Evolutionary conservation across 1,140 invertebrate species (phyloP).

Genomic region (Limonius californicus): DNA sequence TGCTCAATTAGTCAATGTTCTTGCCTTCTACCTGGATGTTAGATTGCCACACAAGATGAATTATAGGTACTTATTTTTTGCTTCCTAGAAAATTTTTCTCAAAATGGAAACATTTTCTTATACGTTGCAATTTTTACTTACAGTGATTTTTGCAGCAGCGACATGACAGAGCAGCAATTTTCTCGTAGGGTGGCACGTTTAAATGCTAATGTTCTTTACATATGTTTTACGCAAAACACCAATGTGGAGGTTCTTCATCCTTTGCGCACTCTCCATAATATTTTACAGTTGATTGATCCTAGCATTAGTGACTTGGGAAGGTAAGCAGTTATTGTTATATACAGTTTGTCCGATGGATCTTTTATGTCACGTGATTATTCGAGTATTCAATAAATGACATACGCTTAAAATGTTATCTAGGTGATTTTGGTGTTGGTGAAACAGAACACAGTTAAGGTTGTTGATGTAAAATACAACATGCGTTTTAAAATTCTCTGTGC

Average conservation of each 20-base stretch:
- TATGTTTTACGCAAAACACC: slow-evolving; percentile 77
- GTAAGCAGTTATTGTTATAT: slow-evolving; percentile 48
- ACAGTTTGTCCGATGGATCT: too few relatives aligned
- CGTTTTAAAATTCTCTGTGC: too few relatives aligned
- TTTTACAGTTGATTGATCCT: slow-evolving; percentile 65
- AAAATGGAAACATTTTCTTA: slow-evolving; percentile 5
- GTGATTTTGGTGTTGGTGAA: too few relatives aligned
- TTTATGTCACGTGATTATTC: too few relatives aligned
- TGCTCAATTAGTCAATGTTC: slow-evolving; percentile 74
- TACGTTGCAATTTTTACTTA: slow-evolving; percentile 26
- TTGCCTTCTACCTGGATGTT: slow-evolving; percentile 74
- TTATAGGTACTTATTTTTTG: slow-evolving; percentile 58
- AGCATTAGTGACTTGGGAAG: slow-evolving; percentile 66
- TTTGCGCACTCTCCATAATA: slow-evolving; percentile 68
- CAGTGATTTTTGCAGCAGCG: slow-evolving; percentile 71
- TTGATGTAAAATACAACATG: too few relatives aligned
- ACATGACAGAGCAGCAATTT: slow-evolving; percentile 67
- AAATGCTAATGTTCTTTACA: slow-evolving; percentile 77
- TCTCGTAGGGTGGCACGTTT: slow-evolving; percentile 68
- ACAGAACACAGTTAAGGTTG: too few relatives aligned
- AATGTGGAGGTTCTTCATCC: slow-evolving; percentile 60
- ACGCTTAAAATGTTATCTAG: too few relatives aligned
- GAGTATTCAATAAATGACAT: too few relatives aligned
- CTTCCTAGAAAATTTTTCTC: slow-evolving; percentile 2
- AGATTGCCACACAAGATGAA: slow-evolving; percentile 69